Evolutionary conservation across 2,888 invertebrate genomes (phyloP).

Genomic region (Andrena minutula): DNA sequence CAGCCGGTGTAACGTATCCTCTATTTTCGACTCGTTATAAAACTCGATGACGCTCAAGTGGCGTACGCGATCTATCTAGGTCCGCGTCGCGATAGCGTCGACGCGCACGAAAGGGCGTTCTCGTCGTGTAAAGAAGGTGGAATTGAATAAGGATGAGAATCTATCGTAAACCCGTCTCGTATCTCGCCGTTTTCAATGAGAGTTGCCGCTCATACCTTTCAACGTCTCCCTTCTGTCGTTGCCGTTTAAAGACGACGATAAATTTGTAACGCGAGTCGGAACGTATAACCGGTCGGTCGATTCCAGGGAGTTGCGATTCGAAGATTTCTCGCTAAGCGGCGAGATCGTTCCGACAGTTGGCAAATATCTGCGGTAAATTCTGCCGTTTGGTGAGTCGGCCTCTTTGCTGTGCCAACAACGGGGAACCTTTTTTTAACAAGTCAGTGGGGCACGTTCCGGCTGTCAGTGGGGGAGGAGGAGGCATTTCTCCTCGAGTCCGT

Average conservation of each 20-base stretch:
- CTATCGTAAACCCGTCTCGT: slow-evolving; percentile 28
- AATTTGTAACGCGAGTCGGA: background rate
- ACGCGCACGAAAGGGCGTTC: slow-evolving; percentile 43
- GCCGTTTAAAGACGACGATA: background rate
- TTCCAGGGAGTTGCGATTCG: background rate
- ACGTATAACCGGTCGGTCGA: background rate
- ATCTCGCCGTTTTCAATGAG: slow-evolving; percentile 2
- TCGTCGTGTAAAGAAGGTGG: slow-evolving; percentile 29
- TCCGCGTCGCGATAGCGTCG: slow-evolving; percentile 49
- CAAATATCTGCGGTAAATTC: slow-evolving; percentile 40
- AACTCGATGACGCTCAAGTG: slow-evolving; percentile 47
- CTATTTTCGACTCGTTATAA: slow-evolving; percentile 21
- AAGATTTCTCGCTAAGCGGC: background rate
- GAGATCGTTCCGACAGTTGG: slow-evolving; percentile 30
- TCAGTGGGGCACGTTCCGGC: slow-evolving; percentile 44
- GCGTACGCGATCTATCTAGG: slow-evolving; percentile 46
- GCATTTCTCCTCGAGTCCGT: slow-evolving; percentile 35
- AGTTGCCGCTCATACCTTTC: background rate
- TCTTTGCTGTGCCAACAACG: slow-evolving; percentile 17
- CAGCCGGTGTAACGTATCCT: slow-evolving; percentile 10
- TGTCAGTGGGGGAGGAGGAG: slow-evolving; percentile 37
- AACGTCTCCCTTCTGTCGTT: background rate
- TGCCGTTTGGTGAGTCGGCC: slow-evolving; percentile 39
- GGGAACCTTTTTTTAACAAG: background rate
- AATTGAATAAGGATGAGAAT: slow-evolving; percentile 62